These are phyloP conservation scores for Drosophila robusta DNA, from an alignment of 2,888 invertebrate species.

Conservation along the genomic window DNA sequence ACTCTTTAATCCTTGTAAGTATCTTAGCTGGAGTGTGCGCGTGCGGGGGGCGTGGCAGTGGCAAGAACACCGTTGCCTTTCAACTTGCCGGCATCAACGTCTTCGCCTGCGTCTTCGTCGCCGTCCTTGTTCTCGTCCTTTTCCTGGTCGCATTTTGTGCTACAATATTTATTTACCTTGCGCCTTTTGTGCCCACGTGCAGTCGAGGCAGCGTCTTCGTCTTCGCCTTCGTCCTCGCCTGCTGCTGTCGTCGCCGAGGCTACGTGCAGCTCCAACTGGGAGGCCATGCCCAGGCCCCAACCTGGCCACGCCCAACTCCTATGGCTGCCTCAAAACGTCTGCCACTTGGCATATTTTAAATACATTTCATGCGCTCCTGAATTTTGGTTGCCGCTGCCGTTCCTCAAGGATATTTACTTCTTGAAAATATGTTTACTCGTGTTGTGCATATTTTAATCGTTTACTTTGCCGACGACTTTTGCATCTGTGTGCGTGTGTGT, in stretches of 20 bases:
- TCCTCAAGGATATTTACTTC: constrained; percentile 84
- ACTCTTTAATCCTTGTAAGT: constrained; percentile 84
- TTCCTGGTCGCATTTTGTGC: constrained; percentile 55
- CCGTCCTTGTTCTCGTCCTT: constrained; percentile 1
- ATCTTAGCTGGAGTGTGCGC: constrained; percentile 72
- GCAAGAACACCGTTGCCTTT: constrained; percentile 45
- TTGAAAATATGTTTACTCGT: constrained; percentile 84
- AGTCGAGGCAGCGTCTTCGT: constrained; percentile 38
- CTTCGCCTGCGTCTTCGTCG: constrained; percentile 33
- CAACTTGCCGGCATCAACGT: constrained; percentile 36
- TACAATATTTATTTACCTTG: constrained; percentile 83
- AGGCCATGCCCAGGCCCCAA: constrained; percentile 8
- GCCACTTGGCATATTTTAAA: constrained; percentile 82
- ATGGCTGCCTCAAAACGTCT: constrained; percentile 55
- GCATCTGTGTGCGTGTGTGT: constrained; percentile 18
- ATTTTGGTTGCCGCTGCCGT: constrained; percentile 57
- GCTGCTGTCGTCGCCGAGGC: constrained; percentile 65
- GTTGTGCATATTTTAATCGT: constrained; percentile 85
- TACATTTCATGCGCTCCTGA: constrained; percentile 83
- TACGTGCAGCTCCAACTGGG: constrained; percentile 61
- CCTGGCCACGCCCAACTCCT: constrained; percentile 14
- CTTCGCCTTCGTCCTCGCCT: constrained; percentile 27
- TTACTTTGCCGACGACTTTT: constrained; percentile 76
- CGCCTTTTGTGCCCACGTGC: constrained; percentile 81
- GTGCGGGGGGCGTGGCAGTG: not conserved